Evolutionary conservation across 2,888 invertebrate species (phyloP), one percentile per base, ranked within the genome.

Genomic region (Cephus pygmeus): DNA sequence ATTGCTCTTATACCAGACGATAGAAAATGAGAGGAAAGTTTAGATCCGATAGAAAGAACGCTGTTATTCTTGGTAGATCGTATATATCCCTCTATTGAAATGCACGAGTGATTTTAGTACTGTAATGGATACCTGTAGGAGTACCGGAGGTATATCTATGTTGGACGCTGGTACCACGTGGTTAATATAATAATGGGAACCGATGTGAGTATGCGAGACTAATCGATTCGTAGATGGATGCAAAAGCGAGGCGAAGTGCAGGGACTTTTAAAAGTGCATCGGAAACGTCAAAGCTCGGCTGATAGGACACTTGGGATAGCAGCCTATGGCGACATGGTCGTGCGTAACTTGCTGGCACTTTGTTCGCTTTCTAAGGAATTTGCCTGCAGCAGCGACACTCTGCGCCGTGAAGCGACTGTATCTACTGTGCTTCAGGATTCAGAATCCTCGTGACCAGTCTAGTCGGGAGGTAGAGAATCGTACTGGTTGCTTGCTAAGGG

Each of bases 281-380:
- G 23, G 23, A 23, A 56, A 56, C 56, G 56, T 56, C 9, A 56
- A 56, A 56, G 23, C 23, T 23, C 56, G 23, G 23, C 9, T 56
- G 23, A 56, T 23, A 12, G 40, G 40, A 40, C 40, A 15, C 15
- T 40, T 12, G 4, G 40, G 40, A 40, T 23, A 56, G 9, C 9
- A 56, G 56, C 56, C 56, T 9, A 23, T 56, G 56, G 23, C 23
- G 56, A 56, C 84, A 87, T 86, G 86, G 86, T 87, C 85, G 84
- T 86, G 84, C 83, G 82, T 81, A 83, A 83, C 83, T 82, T 56
- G 82, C 79, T 77, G 56, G 79, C 80, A 86, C 83, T 87, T 85
- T 85, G 86, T 85, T 87, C 84, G 83, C 85, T 87, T 86, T 86
- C 85, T 79, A 83, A 85, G 86, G 83, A 87, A 87, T 87, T 85